A percentile compares a stretch with the other conserved stretches of the same genome.
These are phyloP conservation scores for Bemisia tabaci DNA, from an alignment of 1,140 invertebrate genomes.

Conservation along the genomic window DNA sequence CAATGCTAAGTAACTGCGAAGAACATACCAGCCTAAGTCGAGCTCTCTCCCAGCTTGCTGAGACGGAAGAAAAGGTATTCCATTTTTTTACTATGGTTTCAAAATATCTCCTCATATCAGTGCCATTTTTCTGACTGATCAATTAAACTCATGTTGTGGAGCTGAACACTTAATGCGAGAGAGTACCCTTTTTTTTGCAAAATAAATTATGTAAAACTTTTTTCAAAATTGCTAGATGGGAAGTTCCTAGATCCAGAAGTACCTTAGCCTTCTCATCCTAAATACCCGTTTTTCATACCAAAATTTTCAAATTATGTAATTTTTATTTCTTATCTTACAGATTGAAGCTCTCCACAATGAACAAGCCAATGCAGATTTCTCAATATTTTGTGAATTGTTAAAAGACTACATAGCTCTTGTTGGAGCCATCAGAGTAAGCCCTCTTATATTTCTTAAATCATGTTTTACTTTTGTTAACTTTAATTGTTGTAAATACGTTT, in stretches of 20 bases:
- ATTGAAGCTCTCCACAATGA: slow-evolving; percentile 76
- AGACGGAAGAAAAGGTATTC: slow-evolving; percentile 68
- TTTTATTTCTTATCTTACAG: slow-evolving; percentile 36
- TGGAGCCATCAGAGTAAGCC: slow-evolving; percentile 68
- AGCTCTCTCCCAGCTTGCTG: slow-evolving; percentile 83
- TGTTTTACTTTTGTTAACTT: too few relatives aligned
- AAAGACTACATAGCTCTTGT: slow-evolving; percentile 92
- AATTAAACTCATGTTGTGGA: not conserved
- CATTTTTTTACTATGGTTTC: too few relatives aligned
- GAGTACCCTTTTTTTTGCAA: not conserved
- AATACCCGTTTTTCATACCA: too few relatives aligned
- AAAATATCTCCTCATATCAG: not conserved
- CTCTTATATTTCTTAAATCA: not conserved
- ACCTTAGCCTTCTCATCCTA: too few relatives aligned
- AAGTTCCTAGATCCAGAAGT: not conserved
- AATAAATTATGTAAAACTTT: not conserved
- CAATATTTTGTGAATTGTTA: slow-evolving; percentile 79
- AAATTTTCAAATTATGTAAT: too few relatives aligned
- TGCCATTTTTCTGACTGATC: not conserved
- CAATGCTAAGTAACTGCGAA: slow-evolving; percentile 87
- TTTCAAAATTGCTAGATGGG: not conserved
- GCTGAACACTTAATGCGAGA: not conserved
- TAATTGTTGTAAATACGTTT: too few relatives aligned
- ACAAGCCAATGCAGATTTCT: slow-evolving; percentile 92
- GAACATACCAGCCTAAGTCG: slow-evolving; percentile 86